Percentiles rank a stretch among this genome's conserved stretches.
phyloP scores from a whole-genome alignment of 2,888 invertebrate species.

The Coleophora flavipennella region DNA sequence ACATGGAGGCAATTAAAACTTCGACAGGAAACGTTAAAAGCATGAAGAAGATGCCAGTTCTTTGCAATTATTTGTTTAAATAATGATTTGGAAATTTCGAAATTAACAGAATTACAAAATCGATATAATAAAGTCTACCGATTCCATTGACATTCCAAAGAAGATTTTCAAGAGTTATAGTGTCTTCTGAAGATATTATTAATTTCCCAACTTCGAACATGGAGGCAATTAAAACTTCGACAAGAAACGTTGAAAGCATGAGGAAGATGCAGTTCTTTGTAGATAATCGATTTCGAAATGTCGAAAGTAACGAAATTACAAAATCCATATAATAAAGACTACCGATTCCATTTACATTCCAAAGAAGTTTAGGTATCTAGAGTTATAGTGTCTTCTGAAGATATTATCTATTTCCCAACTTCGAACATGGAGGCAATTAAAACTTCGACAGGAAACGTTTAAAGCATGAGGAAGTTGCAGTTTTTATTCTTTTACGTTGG shows the following conservation, averaged over 20 bases:
- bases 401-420: slow-evolving; percentile 55
- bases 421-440: slow-evolving; percentile 56
- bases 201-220: slow-evolving; percentile 51
- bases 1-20: slow-evolving; percentile 61
- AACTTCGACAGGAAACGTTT: slow-evolving; percentile 45
- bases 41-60: slow-evolving; percentile 6
- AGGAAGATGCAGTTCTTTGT: slow-evolving; percentile 40
- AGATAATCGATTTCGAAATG: slow-evolving; percentile 9
- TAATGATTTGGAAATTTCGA: slow-evolving; percentile 4
- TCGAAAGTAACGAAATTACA: no score
- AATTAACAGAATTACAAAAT: no score
- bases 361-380: slow-evolving; percentile 32
- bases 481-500: slow-evolving; percentile 37
- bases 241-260: slow-evolving; percentile 33
- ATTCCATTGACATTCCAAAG: slow-evolving; percentile 15
- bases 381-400: slow-evolving; percentile 38
- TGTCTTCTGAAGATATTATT: slow-evolving; percentile 45
- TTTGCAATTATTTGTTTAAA: slow-evolving; percentile 13
- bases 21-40: slow-evolving; percentile 36
- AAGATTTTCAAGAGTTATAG: slow-evolving; percentile 37
- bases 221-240: slow-evolving; percentile 58
- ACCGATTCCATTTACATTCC: slow-evolving; percentile 10
- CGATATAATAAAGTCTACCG: no score
- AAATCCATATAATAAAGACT: no score
- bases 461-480: slow-evolving; percentile 34